phyloP scores from a whole-genome alignment of 2,888 invertebrate genomes.

The Crematogaster levior region DNA sequence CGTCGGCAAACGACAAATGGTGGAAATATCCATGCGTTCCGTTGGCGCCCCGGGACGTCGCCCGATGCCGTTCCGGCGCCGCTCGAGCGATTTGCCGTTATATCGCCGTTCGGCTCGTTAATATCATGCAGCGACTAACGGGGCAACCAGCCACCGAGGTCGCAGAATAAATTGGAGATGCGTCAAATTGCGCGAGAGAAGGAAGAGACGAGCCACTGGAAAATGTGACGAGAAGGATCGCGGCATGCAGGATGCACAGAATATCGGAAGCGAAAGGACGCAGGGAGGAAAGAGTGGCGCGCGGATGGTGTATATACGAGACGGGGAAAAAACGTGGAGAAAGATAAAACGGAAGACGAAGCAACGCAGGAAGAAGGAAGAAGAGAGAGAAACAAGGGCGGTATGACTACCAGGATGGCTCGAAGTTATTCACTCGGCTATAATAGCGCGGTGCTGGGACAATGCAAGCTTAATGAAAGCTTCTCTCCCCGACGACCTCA shows the following conservation, averaged over 20 bases:
- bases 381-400: slow-evolving; percentile 19
- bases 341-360: not conserved
- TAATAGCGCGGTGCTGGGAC: slow-evolving; percentile 80
- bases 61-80: slow-evolving; percentile 52
- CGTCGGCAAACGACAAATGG: not conserved
- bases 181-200: slow-evolving; percentile 59
- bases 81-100: slow-evolving; percentile 48
- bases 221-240: slow-evolving; percentile 3
- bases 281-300: not conserved
- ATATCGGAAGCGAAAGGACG: slow-evolving; percentile 23
- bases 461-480: slow-evolving; percentile 84
- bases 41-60: not conserved
- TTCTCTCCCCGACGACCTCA: slow-evolving; percentile 39
- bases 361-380: not conserved
- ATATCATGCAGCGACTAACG: slow-evolving; percentile 41
- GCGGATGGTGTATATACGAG: not conserved
- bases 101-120: slow-evolving; percentile 58
- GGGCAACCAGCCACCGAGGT: slow-evolving; percentile 46
- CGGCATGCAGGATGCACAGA: not conserved
- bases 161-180: slow-evolving; percentile 67
- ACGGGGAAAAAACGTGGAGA: slow-evolving; percentile 17
- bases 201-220: not conserved
- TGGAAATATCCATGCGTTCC: not conserved
- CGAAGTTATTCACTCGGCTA: slow-evolving; percentile 80
- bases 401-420: slow-evolving; percentile 69